phyloP scores from a whole-genome alignment of 1,140 invertebrate species.

The Grapholita molesta region DNA sequence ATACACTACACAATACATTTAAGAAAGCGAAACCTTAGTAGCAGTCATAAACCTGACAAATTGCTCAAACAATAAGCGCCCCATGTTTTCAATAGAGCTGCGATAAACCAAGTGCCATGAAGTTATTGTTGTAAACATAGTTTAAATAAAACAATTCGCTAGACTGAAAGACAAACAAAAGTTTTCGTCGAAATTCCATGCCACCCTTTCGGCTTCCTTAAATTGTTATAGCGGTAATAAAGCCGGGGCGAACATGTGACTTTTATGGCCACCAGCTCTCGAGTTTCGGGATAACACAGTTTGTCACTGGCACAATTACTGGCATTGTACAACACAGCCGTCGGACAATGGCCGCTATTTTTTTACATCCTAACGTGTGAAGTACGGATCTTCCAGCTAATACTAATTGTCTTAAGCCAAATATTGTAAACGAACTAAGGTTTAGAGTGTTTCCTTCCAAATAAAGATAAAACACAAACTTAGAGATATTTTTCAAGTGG shows the following conservation, averaged over 20 bases:
- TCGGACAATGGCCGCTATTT: conserved; percentile 38
- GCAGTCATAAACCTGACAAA: conserved; percentile 48
- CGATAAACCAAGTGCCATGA: conserved; percentile 67
- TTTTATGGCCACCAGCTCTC: conserved; percentile 63
- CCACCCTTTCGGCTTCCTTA: conserved; percentile 70
- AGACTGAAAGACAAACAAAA: conserved; percentile 59
- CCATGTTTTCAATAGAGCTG: conserved; percentile 41
- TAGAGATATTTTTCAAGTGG: neutral
- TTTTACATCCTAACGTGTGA: conserved; percentile 28
- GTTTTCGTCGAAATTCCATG: conserved; percentile 60
- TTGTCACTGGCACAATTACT: conserved; percentile 25
- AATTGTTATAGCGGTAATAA: conserved; percentile 74
- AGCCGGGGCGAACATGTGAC: conserved; percentile 59
- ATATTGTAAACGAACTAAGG: neutral
- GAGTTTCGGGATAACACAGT: conserved; percentile 27
- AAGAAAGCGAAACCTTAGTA: conserved; percentile 48
- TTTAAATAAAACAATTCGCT: conserved; percentile 70
- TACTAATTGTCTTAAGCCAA: neutral
- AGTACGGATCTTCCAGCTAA: neutral
- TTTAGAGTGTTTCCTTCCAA: conserved; percentile 7
- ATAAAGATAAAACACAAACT: conserved; percentile 20
- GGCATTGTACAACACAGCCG: conserved; percentile 11
- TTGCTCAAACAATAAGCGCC: conserved; percentile 47
- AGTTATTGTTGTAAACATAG: conserved; percentile 69
- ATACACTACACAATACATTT: conserved; percentile 27